phyloP scores from a whole-genome alignment of 37 sponge, comb jelly and placozoan species.

The Axinella damicornis region DNA sequence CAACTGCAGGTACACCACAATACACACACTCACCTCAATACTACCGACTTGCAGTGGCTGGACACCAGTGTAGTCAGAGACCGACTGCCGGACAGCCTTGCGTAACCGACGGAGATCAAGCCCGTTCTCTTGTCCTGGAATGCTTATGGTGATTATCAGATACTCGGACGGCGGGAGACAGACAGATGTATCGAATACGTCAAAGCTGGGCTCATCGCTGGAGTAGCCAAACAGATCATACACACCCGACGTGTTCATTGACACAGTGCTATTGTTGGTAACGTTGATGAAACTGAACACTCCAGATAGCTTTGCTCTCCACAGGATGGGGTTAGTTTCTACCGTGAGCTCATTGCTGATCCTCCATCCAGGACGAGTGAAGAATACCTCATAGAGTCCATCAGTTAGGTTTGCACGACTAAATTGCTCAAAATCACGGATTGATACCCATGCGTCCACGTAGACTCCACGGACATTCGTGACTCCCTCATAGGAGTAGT shows the following conservation, averaged over 20 bases:
- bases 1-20: too few species aligned
- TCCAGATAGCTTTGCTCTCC: slow-evolving; percentile 26
- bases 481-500: slow-evolving; percentile 73
- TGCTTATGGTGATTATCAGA: background rate
- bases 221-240: slow-evolving; percentile 24
- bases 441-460: slow-evolving; percentile 65
- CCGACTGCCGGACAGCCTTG: slow-evolving; percentile 20
- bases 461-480: slow-evolving; percentile 55
- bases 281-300: slow-evolving; percentile 7
- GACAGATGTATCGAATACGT: slow-evolving; percentile 52
- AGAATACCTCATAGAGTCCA: slow-evolving; percentile 41
- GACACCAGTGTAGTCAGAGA: slow-evolving; percentile 27
- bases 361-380: slow-evolving; percentile 44
- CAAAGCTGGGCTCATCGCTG: slow-evolving; percentile 36
- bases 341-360: background rate
- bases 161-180: slow-evolving; percentile 19
- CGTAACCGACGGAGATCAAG: slow-evolving; percentile 15
- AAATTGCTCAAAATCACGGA: slow-evolving; percentile 15
- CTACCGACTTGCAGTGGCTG: slow-evolving; percentile 56
- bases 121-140: slow-evolving; percentile 2
- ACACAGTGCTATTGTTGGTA: background rate
- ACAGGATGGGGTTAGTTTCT: background rate
- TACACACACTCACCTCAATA: slow-evolving; percentile 47
- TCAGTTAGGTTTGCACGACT: slow-evolving; percentile 18
- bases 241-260: background rate